Percentiles rank a stretch among this genome's conserved stretches.
Evolutionary conservation across 2,888 invertebrate species (phyloP).

Genomic region (Perithous albicinctus): DNA sequence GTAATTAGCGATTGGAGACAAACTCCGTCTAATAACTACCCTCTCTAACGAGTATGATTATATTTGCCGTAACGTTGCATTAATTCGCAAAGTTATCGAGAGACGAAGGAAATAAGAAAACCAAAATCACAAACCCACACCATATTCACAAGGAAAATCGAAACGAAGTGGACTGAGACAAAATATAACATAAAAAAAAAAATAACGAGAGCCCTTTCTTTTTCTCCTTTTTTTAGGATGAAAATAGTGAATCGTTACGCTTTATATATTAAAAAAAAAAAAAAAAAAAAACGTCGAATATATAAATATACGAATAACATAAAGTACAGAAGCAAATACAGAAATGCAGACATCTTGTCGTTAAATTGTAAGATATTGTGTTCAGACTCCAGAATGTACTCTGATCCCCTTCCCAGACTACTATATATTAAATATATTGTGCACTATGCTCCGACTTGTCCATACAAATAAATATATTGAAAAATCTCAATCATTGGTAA

Average conservation of each 20-base stretch:
- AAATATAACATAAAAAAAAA: constrained; percentile 76
- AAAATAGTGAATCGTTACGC: constrained; percentile 81
- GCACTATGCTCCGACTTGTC: constrained; percentile 83
- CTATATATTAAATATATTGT: constrained; percentile 81
- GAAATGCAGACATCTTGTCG: constrained; percentile 82
- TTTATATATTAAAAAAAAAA: constrained; percentile 73
- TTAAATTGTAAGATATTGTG: constrained; percentile 84
- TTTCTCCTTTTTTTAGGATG: constrained; percentile 78
- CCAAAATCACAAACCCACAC: constrained; percentile 65
- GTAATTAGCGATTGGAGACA: constrained; percentile 77
- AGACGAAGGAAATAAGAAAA: constrained; percentile 53
- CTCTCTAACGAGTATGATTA: constrained; percentile 50
- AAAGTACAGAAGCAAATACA: constrained; percentile 81
- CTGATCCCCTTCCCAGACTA: constrained; percentile 78
- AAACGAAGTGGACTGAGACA: constrained; percentile 79
- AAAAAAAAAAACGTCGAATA: constrained; percentile 80
- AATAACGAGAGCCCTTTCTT: constrained; percentile 75
- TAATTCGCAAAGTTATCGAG: constrained; percentile 73
- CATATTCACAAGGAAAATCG: constrained; percentile 66
- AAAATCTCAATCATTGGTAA: constrained; percentile 70
- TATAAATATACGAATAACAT: constrained; percentile 78
- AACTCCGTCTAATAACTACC: constrained; percentile 67
- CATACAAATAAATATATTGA: constrained; percentile 83
- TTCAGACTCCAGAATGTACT: constrained; percentile 83
- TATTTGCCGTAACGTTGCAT: constrained; percentile 77